Percentiles rank a stretch among this genome's conserved stretches.
Conservation (phyloP, 2,888 invertebrate genomes). For the Scrobipalpa costella region DNA sequence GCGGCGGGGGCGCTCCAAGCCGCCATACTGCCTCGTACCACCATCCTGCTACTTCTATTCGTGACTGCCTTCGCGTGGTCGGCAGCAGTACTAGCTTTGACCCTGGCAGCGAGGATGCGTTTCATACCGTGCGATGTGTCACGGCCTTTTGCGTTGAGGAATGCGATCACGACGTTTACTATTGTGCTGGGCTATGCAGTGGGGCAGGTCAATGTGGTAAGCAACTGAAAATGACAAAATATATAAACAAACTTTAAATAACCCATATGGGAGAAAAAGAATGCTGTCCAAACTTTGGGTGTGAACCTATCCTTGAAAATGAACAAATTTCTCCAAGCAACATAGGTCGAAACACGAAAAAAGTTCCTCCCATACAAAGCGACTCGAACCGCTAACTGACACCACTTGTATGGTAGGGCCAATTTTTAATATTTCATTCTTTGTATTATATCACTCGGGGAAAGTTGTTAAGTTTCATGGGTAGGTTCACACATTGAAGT, state of each 20-base stretch:
- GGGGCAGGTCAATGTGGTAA: constrained; percentile 95
- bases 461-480: too few relatives aligned
- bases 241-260: neutral
- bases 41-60: constrained; percentile 91
- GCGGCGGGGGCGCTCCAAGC: constrained; percentile 89
- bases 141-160: constrained; percentile 89
- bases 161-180: constrained; percentile 93
- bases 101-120: constrained; percentile 90
- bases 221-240: constrained; percentile 46
- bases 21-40: constrained; percentile 90
- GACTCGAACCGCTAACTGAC: too few relatives aligned
- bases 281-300: too few relatives aligned
- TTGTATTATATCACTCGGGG: too few relatives aligned
- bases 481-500: too few relatives aligned
- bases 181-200: constrained; percentile 93
- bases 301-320: too few relatives aligned
- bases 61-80: constrained; percentile 96
- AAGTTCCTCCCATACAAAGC: too few relatives aligned
- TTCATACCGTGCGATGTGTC: constrained; percentile 94
- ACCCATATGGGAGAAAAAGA: too few relatives aligned
- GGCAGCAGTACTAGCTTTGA: constrained; percentile 90
- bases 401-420: too few relatives aligned
- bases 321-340: too few relatives aligned
- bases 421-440: too few relatives aligned
- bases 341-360: too few relatives aligned